These are phyloP conservation scores for Agrilus mali DNA, from an alignment of 2,888 invertebrate species.

Conservation along the genomic window DNA sequence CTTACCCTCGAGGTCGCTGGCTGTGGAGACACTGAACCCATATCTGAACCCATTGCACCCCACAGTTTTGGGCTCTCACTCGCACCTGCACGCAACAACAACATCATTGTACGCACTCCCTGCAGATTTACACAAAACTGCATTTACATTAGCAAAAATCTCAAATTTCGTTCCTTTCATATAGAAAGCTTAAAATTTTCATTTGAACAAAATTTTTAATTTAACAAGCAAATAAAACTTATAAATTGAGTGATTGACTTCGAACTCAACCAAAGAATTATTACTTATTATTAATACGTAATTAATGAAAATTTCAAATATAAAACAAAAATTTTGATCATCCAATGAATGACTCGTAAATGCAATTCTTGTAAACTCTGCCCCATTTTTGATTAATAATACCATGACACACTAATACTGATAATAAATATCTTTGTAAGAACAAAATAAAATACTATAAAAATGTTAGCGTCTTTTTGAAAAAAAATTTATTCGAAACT, in stretches of 20 bases:
- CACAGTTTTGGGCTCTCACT: slow-evolving; percentile 42
- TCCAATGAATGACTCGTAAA: slow-evolving; percentile 9
- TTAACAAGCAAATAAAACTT: too few species aligned
- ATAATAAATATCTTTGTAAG: too few species aligned
- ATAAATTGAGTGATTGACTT: too few species aligned
- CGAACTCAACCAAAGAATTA: too few species aligned
- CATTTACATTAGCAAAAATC: slow-evolving; percentile 6
- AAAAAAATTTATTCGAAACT: too few species aligned
- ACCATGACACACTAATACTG: slow-evolving; percentile 12
- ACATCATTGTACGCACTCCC: slow-evolving; percentile 33
- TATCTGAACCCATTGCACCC: slow-evolving; percentile 39
- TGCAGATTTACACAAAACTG: slow-evolving; percentile 18
- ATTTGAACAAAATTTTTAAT: background rate
- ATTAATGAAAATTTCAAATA: background rate
- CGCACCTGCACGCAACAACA: slow-evolving; percentile 39
- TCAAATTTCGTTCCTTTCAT: background rate
- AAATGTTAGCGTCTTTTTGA: too few species aligned
- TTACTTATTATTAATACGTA: background rate
- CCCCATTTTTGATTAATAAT: slow-evolving; percentile 25
- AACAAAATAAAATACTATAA: too few species aligned
- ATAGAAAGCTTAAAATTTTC: background rate
- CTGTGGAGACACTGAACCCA: slow-evolving; percentile 41
- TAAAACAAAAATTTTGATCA: slow-evolving; percentile 5
- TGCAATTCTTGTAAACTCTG: slow-evolving; percentile 21
- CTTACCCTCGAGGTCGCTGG: slow-evolving; percentile 50